Base-by-base conservation (phyloP, 2,797 vertebrate species). In the Halcyon smyrnensis region DNA sequence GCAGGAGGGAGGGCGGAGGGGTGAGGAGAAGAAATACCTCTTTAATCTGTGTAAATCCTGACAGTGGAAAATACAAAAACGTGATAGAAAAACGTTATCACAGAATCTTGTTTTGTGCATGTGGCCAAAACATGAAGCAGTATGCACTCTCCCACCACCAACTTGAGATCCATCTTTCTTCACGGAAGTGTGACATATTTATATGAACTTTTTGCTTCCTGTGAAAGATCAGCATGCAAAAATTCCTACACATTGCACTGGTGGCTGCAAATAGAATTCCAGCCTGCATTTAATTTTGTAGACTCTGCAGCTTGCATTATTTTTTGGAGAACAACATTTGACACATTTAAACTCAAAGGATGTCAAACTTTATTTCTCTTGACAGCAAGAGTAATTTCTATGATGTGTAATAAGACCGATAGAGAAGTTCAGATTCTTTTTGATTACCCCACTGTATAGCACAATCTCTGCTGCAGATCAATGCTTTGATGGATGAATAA, bases 321-420 rank as follows among this genome's bases (percentile, higher is more conserved):
- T 59, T 84, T 80, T 75, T 84, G 27, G 34, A 87, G 23, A 28
- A 57, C 56, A 84, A 46, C 4, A 88, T 87, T 71, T 91, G 74
- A 85, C 62, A 85, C 17, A 46, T 69, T 64, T 82, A 70, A 85
- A 75, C 28, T 82, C 56, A n/a, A 79, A 88, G 16, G 11, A 78
- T 92, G 88, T 77, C 25, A 86, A 63, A 89, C 4, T 92, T 73
- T 82, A 93, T 92, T 95, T 79, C 67, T 92, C 12, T 68, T 91
- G 90, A 90, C 77, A 96, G 73, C 30, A 84, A 84, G 73, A 95
- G 73, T 81, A 95, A 93, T 96, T 96, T 48, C 65, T 94, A 48
- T 77, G 84, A 92, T 87, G 69, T 6, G 1, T 53, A 89, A 68
- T 88, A 84, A 75, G 82, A 69, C 84, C 67, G 90, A 90, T 65